These are phyloP conservation scores for Andrena bucephala DNA, from an alignment of 2,888 invertebrate genomes.

Conservation along the genomic window DNA sequence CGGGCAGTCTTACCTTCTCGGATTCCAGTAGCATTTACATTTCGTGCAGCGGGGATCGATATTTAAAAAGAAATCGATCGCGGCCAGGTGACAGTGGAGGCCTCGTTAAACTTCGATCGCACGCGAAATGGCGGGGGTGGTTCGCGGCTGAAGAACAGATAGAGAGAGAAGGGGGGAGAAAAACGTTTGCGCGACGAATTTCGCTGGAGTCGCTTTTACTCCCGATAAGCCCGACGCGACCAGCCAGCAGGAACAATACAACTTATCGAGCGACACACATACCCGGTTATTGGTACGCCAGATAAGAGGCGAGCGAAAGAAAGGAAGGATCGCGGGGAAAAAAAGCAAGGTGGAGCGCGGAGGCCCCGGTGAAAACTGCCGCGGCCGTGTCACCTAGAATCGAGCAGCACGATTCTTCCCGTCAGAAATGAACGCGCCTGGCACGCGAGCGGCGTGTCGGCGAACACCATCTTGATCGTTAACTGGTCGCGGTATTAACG, in stretches of 20 bases:
- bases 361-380: conserved; percentile 16
- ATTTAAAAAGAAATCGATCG: not conserved
- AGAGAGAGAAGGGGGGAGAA: not conserved
- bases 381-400: conserved; percentile 52
- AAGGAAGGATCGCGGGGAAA: conserved; percentile 48
- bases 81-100: conserved; percentile 1
- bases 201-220: conserved; percentile 46
- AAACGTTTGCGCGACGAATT: conserved; percentile 54
- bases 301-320: conserved; percentile 59
- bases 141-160: not conserved
- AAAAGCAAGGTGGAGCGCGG: not conserved
- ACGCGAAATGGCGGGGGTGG: conserved; percentile 1
- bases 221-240: conserved; percentile 52
- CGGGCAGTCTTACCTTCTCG: too few species aligned
- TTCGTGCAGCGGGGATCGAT: not conserved
- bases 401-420: conserved; percentile 36
- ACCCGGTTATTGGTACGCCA: conserved; percentile 63
- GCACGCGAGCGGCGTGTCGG: conserved; percentile 40
- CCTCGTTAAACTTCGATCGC: conserved; percentile 34
- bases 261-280: conserved; percentile 69
- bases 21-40: not conserved
- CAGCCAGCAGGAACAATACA: conserved; percentile 58
- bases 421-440: conserved; percentile 13
- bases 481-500: conserved; percentile 28
- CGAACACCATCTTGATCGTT: conserved; percentile 35